Base-by-base conservation (phyloP, 2,797 vertebrate species). In the Melopsittacus undulatus region DNA sequence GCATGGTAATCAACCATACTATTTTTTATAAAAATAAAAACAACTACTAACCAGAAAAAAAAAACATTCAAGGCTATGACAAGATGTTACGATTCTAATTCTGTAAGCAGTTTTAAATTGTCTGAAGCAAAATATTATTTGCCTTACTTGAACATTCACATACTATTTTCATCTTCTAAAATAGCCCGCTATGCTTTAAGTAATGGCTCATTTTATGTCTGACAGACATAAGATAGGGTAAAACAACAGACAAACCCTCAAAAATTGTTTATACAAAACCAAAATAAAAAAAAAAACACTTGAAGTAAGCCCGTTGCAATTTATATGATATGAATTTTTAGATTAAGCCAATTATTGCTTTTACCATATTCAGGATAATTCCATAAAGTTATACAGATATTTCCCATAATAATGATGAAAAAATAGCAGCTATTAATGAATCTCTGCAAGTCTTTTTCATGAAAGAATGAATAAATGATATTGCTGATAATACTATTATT, bases 1-100 rank as follows among this genome's bases (percentile, higher is more conserved):
- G 97, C 98, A 94, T 97, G 94, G 90, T 96, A 98, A 96, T 97
- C 96, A 98, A 97, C 98, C 97, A 98, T 96, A 97, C 67, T 94
- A 89, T 91, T 95, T 92, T 59, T 29, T 72, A 90, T 69, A 94
- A 96, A 94, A 86, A 83, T 23, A 92, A 82, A 94, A 95, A 92
- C 8, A 89, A 90, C 45, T 59, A 89, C 80, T 79, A 95, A 89
- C 94, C 42, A 85, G 56, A 11, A 75, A 90, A 86, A 89, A 85
- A 90, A 96, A 94, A 62, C 79, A 92, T 96, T 94, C 73, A 96
- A 94, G 67, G 38, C 92, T 80, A 70, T 96, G 95, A 96, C 91
- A 94, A 85, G 91, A 87, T 51, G 80, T 8, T 90, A 68, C 27
- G 81, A 26, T 80, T 95, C 48, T 29, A 68, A 64, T 83, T 82